Percentiles rank a stretch among this genome's conserved stretches.
Evolutionary conservation across 30 jellyfish, hydroid and myxozoan species (phyloP).

Genomic region (Hydractinia echinata): DNA sequence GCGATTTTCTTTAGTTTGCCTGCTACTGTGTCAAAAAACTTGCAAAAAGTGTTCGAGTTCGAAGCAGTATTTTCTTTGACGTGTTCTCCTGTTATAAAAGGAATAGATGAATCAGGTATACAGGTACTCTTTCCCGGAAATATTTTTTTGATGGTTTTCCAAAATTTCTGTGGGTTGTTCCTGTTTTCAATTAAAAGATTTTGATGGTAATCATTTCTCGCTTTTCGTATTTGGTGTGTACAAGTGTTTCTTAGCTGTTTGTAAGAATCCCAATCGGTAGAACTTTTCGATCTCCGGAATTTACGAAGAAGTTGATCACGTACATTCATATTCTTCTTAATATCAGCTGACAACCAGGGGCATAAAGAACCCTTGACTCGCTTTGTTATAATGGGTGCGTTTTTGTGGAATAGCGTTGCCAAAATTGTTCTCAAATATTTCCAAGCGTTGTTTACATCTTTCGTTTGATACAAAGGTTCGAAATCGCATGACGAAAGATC

Average conservation of each 20-base stretch:
- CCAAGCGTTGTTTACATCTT: slow-evolving; percentile 26
- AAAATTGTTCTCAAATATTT: background rate
- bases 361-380: slow-evolving; percentile 24
- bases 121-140: slow-evolving; percentile 32
- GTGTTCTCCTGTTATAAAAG: background rate
- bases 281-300: slow-evolving; percentile 20
- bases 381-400: slow-evolving; percentile 41
- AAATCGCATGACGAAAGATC: background rate
- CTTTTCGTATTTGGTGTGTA: slow-evolving; percentile 21
- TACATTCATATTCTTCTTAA: slow-evolving; percentile 37
- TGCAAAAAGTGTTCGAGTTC: slow-evolving; percentile 35
- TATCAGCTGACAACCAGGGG: background rate
- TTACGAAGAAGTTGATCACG: slow-evolving; percentile 40
- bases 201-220: slow-evolving; percentile 22
- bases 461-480: slow-evolving; percentile 32
- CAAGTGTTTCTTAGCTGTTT: slow-evolving; percentile 28
- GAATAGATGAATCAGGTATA: slow-evolving; percentile 6
- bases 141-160: slow-evolving; percentile 34
- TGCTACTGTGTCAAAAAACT: slow-evolving; percentile 30
- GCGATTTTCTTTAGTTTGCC: slow-evolving; percentile 25
- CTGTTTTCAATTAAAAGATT: slow-evolving; percentile 24
- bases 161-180: slow-evolving; percentile 26
- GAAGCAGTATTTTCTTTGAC: background rate
- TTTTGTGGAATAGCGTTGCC: slow-evolving; percentile 5
- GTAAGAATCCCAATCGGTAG: slow-evolving; percentile 33